Evolutionary conservation across 2,797 vertebrate species (phyloP), one percentile per base, ranked within the genome.

Genomic region (Peromyscus nudipes): DNA sequence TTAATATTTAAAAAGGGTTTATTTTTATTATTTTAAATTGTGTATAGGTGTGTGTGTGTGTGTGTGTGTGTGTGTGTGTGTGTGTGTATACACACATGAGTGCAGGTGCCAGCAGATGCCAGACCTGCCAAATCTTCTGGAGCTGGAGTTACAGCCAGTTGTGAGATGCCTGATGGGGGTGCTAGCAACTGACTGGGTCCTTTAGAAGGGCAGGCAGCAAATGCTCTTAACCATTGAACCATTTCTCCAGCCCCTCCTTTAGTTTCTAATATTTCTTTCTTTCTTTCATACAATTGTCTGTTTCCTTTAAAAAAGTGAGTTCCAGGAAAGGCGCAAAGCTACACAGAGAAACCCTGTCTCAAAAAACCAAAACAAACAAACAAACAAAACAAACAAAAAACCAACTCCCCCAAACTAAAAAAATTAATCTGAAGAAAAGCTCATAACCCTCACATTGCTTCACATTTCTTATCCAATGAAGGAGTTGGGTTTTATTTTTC

Each of bases 401-500:
- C 40, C 40, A 40, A 40, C 40, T 4, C 40, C 40, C 40, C 40
- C 40, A 40, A 40, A 40, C 40, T 4, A 40, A 40, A 40, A 69
- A 81, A 60, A 81, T 25, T 93, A 73, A 83, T 57, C 14, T 34
- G 88, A 85, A 86, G 67, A 21, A 92, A 75, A 86, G 19, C 91
- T 73, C 71, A 79, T 91, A 91, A 89, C 60, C n/a, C 84, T 43
- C 37, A 37, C 23, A 8, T 34, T 94, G 16, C 17, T 85, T 94
- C 8, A 27, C 12, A 8, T 79, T 69, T 57, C 37, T 71, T 85
- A 86, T 14, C 27, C 4, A 71, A 13, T 27, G 4, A 83, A 89
- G 79, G 79, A 46, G 13, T 77, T 96, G 29, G 43, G 6, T 57
- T 65, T 95, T 90, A 43, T 73, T 92, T 67, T 94, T 89, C 75